phyloP scores from a whole-genome alignment of 2,888 invertebrate species.

The Xylocampa areola region DNA sequence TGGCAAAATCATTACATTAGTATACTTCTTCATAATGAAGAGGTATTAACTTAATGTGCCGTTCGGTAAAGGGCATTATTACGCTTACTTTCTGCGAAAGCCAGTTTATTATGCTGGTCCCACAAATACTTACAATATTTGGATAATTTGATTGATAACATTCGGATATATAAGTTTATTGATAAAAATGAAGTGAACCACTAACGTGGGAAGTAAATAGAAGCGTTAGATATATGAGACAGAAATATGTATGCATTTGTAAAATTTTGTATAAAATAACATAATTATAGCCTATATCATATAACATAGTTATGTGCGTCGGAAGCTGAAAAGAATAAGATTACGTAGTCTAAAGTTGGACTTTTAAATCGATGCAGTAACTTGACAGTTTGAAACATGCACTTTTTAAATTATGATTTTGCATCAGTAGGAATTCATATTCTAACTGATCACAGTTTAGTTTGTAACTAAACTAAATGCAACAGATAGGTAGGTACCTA shows the following conservation, averaged over 20 bases:
- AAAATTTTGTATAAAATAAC: constrained; percentile 3
- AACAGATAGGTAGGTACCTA: constrained; percentile 32
- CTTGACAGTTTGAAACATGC: no score
- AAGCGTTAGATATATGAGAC: constrained; percentile 2
- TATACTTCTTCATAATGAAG: no score
- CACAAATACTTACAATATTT: constrained; percentile 1
- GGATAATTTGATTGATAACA: not conserved
- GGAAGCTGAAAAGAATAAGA: not conserved
- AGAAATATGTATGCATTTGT: constrained; percentile 7
- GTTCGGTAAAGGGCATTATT: constrained; percentile 19
- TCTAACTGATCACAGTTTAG: constrained; percentile 9
- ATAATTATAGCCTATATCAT: constrained; percentile 1
- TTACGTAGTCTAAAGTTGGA: not conserved
- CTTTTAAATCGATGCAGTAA: no score
- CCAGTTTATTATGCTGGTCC: constrained; percentile 1
- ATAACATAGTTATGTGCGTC: not conserved
- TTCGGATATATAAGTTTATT: not conserved
- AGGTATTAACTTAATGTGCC: constrained; percentile 34
- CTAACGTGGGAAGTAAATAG: constrained; percentile 6
- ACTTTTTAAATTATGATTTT: no score
- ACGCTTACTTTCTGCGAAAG: constrained; percentile 8
- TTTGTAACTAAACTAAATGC: constrained; percentile 28
- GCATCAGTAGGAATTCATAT: no score
- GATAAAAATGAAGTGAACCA: not conserved
- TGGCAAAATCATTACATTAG: constrained; percentile 17